These are phyloP conservation scores for Notoglanidium macrostoma DNA, from an alignment of 2,797 vertebrate species.

Conservation along the genomic window DNA sequence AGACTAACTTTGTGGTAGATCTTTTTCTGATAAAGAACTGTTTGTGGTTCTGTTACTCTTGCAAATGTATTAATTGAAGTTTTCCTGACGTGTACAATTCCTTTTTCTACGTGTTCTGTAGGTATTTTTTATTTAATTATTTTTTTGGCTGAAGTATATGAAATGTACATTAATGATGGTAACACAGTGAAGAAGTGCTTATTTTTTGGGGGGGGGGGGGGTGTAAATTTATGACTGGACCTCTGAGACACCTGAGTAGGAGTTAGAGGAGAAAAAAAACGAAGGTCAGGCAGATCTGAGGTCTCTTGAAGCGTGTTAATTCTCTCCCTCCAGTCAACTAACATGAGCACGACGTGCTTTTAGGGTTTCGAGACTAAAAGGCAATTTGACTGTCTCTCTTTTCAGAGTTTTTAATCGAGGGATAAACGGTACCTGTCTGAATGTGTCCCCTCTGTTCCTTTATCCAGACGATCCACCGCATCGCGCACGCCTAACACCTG, in stretches of 20 bases:
- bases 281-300: neutral
- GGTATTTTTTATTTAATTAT: neutral
- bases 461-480: neutral
- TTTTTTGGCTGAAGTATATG: neutral
- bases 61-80: neutral
- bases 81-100: neutral
- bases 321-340: neutral
- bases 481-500: neutral
- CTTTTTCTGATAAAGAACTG: neutral
- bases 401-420: neutral
- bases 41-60: neutral
- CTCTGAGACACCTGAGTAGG: neutral
- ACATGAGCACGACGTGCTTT: neutral
- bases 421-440: slow-evolving; percentile 13
- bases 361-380: slow-evolving; percentile 5
- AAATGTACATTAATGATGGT: neutral
- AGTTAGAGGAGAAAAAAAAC: neutral
- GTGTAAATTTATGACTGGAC: neutral
- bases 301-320: neutral
- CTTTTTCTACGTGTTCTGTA: neutral
- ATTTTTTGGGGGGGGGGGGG: neutral
- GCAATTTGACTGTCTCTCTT: neutral
- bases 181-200: neutral
- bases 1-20: neutral
- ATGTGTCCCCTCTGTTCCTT: neutral